Evolutionary conservation across 2,888 invertebrate genomes (phyloP).

Genomic region (Allolobophora icterica): DNA sequence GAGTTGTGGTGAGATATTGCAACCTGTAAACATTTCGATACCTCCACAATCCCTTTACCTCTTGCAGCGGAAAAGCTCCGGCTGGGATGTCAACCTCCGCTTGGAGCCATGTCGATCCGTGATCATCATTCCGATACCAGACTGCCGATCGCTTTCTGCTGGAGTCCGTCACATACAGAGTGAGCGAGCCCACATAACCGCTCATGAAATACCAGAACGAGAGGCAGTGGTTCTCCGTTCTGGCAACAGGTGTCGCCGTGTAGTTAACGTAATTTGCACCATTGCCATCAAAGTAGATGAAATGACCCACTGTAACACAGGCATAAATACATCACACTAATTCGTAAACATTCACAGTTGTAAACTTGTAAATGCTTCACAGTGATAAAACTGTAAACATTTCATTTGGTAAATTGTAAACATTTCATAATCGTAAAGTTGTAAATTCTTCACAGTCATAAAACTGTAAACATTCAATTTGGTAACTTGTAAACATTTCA

Average conservation of each 20-base stretch:
- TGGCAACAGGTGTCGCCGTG: not conserved
- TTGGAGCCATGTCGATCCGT: slow-evolving; percentile 35
- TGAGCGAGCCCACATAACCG: slow-evolving; percentile 35
- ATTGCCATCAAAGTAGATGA: slow-evolving; percentile 23
- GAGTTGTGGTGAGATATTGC: too few species aligned
- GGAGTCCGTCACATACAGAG: slow-evolving; percentile 5
- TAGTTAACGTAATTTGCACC: not conserved
- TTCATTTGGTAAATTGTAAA: too few species aligned
- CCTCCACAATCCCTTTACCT: too few species aligned
- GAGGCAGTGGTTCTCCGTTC: slow-evolving; percentile 34
- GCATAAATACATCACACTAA: not conserved
- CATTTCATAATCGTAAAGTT: too few species aligned
- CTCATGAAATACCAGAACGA: slow-evolving; percentile 40
- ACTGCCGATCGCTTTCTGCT: not conserved
- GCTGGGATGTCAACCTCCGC: slow-evolving; percentile 32
- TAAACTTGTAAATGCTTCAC: too few species aligned
- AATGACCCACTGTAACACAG: slow-evolving; percentile 11
- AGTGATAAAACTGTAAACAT: too few species aligned
- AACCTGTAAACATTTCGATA: too few species aligned
- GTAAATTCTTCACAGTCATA: too few species aligned
- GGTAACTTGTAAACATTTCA: too few species aligned
- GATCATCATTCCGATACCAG: slow-evolving; percentile 30
- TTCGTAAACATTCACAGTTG: not conserved
- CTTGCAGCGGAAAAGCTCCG: slow-evolving; percentile 29
- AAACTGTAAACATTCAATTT: too few species aligned